phyloP scores from a whole-genome alignment of 2,797 vertebrate species.

The Orestias chungarensis region DNA sequence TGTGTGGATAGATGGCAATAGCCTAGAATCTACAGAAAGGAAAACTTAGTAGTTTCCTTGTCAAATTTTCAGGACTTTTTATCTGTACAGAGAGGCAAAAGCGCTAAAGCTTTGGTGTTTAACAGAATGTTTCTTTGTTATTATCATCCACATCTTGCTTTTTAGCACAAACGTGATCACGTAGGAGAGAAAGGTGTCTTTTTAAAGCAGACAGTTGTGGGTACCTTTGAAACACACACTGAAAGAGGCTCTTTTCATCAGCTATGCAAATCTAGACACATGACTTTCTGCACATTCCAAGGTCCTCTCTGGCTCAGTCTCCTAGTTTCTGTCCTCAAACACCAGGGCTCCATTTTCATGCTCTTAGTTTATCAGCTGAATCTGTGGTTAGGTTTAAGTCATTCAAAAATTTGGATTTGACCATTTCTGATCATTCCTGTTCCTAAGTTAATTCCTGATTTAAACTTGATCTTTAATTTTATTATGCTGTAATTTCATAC shows the following conservation, averaged over 20 bases:
- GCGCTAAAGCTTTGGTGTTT: constrained; percentile 59
- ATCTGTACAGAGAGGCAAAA: constrained; percentile 52
- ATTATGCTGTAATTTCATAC: background rate
- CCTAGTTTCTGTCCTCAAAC: constrained; percentile 51
- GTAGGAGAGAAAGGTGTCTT: constrained; percentile 69
- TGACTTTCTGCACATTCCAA: constrained; percentile 63
- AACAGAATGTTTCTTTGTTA: constrained; percentile 62
- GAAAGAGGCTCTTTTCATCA: constrained; percentile 77
- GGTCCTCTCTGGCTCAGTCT: constrained; percentile 44
- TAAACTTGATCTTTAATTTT: background rate
- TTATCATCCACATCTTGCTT: constrained; percentile 56
- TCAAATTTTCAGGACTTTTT: constrained; percentile 51
- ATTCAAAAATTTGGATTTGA: background rate
- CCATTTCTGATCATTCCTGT: background rate
- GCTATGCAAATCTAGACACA: constrained; percentile 75
- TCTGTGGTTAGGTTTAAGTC: constrained; percentile 29
- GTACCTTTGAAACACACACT: constrained; percentile 70
- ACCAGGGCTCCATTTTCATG: constrained; percentile 32
- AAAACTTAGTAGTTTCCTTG: constrained; percentile 44
- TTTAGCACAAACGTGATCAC: constrained; percentile 67
- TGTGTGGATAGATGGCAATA: constrained; percentile 12
- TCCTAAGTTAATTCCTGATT: too few species aligned
- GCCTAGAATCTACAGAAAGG: constrained; percentile 21
- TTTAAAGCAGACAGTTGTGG: constrained; percentile 58
- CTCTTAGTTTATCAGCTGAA: constrained; percentile 51